Evolutionary conservation across 2,888 invertebrate species (phyloP).

Genomic region (Drosophila longiperda): DNA sequence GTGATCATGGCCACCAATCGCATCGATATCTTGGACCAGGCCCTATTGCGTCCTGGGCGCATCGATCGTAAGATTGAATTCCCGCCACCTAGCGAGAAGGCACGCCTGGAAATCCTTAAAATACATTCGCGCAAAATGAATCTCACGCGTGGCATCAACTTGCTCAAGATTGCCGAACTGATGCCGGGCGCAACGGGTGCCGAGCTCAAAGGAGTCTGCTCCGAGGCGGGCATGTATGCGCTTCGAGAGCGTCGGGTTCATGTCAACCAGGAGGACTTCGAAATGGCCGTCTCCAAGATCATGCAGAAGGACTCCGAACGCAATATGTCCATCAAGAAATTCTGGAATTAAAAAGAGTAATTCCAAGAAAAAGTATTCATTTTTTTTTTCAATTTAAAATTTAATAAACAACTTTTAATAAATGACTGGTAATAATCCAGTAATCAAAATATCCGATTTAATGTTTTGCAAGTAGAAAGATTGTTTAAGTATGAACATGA

Average conservation of each 20-base stretch:
- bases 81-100: slow-evolving; percentile 99
- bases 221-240: slow-evolving; percentile 99
- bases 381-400: neutral
- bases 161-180: slow-evolving; percentile 98
- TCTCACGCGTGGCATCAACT: slow-evolving; percentile 97
- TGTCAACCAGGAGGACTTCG: slow-evolving; percentile 99
- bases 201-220: slow-evolving; percentile 99
- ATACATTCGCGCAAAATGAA: slow-evolving; percentile 99
- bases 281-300: slow-evolving; percentile 99
- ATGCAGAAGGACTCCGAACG: slow-evolving; percentile 99
- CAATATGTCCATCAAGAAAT: slow-evolving; percentile 99
- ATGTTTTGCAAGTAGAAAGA: neutral
- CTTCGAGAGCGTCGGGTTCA: slow-evolving; percentile 98
- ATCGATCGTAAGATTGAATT: slow-evolving; percentile 99
- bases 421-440: neutral
- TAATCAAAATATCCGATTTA: neutral
- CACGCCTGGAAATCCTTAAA: slow-evolving; percentile 97
- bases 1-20: slow-evolving; percentile 99
- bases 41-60: slow-evolving; percentile 97
- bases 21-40: slow-evolving; percentile 99
- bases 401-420: neutral
- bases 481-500: no score
- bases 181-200: slow-evolving; percentile 98
- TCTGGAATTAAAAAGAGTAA: slow-evolving; percentile 93
- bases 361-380: neutral